phyloP scores from a whole-genome alignment of 2,113 vertebrate species.

The Halichoerus grypus region DNA sequence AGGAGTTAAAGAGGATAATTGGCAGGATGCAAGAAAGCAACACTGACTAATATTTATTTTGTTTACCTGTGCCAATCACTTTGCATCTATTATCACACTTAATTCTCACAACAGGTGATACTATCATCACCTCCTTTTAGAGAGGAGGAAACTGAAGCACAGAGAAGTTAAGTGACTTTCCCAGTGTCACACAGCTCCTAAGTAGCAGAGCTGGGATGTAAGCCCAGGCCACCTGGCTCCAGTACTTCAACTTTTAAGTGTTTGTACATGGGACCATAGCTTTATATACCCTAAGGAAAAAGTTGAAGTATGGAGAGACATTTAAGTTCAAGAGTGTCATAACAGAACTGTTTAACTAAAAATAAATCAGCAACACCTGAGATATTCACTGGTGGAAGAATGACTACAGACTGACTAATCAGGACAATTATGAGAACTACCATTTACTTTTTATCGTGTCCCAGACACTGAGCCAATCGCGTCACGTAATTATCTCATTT shows the following conservation, averaged over 20 bases:
- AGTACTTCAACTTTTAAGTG: not conserved
- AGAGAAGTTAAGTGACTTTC: slow-evolving; percentile 8
- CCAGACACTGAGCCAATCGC: not conserved
- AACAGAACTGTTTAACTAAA: slow-evolving; percentile 34
- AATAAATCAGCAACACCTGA: not conserved
- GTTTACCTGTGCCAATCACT: not conserved
- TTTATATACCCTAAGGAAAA: not conserved
- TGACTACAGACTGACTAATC: not conserved
- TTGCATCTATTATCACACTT: not conserved
- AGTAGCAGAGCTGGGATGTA: not conserved
- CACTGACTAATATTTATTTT: not conserved
- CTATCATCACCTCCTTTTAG: not conserved
- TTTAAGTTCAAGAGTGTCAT: not conserved
- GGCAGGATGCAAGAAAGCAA: not conserved
- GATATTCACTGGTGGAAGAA: not conserved
- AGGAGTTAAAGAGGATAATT: not conserved
- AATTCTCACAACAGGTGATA: not conserved
- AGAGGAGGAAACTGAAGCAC: not conserved
- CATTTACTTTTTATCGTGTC: not conserved
- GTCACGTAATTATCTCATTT: not conserved
- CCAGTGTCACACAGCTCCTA: not conserved
- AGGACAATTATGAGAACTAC: not conserved
- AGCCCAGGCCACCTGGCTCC: not conserved
- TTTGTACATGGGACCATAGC: not conserved
- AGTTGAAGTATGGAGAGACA: slow-evolving; percentile 23